Evolutionary conservation across 2,797 vertebrate species (phyloP).

Genomic region (Acipenser transmontanus): DNA sequence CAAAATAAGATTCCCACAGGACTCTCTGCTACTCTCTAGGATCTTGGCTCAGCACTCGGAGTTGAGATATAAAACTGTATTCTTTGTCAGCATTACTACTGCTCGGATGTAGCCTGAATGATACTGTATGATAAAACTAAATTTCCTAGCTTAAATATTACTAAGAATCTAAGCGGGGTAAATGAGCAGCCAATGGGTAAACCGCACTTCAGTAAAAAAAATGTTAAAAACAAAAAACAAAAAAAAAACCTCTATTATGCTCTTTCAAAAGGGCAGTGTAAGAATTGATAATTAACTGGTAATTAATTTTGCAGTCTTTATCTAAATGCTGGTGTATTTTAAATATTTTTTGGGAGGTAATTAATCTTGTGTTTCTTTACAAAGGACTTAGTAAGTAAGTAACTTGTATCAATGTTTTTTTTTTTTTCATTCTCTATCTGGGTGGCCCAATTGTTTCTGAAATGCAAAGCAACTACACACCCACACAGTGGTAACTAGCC

Average conservation of each 20-base stretch:
- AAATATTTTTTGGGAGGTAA: conserved; percentile 18
- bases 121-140: not conserved
- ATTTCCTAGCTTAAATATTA: conserved; percentile 11
- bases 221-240: not conserved
- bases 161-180: conserved; percentile 7
- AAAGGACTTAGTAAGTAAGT: conserved; percentile 14
- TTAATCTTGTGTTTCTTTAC: conserved; percentile 23
- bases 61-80: not conserved
- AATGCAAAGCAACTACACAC: not conserved
- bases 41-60: not conserved
- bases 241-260: conserved; percentile 12
- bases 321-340: conserved; percentile 21
- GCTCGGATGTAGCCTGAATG: not conserved
- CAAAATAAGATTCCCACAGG: not conserved
- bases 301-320: conserved; percentile 27
- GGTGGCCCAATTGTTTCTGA: not conserved
- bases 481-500: no score
- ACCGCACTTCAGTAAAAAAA: conserved; percentile 5
- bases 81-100: not conserved
- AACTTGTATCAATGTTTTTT: conserved; percentile 9
- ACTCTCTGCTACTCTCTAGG: not conserved
- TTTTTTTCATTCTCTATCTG: not conserved
- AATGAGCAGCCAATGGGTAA: conserved; percentile 8
- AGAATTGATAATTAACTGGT: conserved; percentile 25
- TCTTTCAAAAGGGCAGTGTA: not conserved